These are phyloP conservation scores for Heliconius charithonia DNA, from an alignment of 2,888 invertebrate species.

Conservation along the genomic window DNA sequence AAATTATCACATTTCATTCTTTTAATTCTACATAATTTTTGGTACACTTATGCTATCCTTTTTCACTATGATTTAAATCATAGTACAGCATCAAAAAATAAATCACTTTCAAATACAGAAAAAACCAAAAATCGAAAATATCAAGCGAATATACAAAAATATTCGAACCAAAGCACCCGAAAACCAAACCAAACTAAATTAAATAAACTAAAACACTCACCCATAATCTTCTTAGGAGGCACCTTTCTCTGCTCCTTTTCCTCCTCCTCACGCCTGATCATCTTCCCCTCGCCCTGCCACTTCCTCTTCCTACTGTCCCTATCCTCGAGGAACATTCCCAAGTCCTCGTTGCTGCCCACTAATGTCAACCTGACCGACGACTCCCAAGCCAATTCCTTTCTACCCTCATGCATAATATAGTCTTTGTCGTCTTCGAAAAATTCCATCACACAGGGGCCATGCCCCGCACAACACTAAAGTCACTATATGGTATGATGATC, in stretches of 20 bases:
- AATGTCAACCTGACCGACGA: slow-evolving; percentile 67
- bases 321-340: slow-evolving; percentile 77
- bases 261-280: slow-evolving; percentile 70
- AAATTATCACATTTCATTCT: too few species aligned
- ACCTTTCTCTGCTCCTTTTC: slow-evolving; percentile 74
- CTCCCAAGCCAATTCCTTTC: slow-evolving; percentile 75
- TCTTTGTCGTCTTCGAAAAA: slow-evolving; percentile 62
- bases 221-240: slow-evolving; percentile 78
- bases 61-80: background rate
- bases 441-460: slow-evolving; percentile 73
- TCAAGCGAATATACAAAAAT: too few species aligned
- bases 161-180: too few species aligned
- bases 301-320: slow-evolving; percentile 74
- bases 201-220: slow-evolving; percentile 58
- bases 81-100: too few species aligned
- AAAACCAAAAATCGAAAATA: background rate
- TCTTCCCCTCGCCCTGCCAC: slow-evolving; percentile 70
- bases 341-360: slow-evolving; percentile 68
- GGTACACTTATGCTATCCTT: background rate
- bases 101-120: background rate
- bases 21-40: background rate
- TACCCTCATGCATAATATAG: slow-evolving; percentile 69
- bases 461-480: slow-evolving; percentile 59
- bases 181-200: background rate
- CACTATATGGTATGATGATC: slow-evolving; percentile 66